These are phyloP conservation scores for Arvicanthis niloticus DNA, from an alignment of 2,113 vertebrate species.

Conservation along the genomic window DNA sequence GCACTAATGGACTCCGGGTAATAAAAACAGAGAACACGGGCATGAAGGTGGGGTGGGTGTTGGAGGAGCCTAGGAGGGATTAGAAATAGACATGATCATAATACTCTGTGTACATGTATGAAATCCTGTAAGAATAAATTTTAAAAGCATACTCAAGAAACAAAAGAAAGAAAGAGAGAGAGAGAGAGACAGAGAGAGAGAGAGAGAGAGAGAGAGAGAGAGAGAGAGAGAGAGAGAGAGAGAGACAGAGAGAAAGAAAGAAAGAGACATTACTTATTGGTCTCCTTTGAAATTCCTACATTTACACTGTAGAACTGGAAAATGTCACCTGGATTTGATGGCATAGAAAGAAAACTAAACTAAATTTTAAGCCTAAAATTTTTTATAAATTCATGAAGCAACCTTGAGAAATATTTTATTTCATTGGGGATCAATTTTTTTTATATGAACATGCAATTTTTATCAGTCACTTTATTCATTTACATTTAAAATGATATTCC, in stretches of 20 bases:
- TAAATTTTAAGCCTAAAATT: not conserved
- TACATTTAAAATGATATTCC: too few species aligned
- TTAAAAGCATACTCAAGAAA: not conserved
- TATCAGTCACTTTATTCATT: too few species aligned
- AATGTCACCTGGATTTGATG: constrained; percentile 3
- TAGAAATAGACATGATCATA: not conserved
- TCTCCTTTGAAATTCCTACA: not conserved
- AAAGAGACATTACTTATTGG: not conserved
- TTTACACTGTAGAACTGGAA: not conserved
- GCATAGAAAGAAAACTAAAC: not conserved
- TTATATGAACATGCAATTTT: too few species aligned
- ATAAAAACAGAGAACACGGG: not conserved
- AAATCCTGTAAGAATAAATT: not conserved
- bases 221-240: not conserved
- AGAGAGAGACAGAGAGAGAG: too few species aligned
- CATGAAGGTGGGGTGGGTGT: not conserved
- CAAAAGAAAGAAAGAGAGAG: too few species aligned
- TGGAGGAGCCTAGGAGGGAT: not conserved
- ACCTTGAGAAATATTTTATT: not conserved
- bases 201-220: rapidly evolving
- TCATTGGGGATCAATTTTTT: constrained; percentile 17
- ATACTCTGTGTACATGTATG: not conserved
- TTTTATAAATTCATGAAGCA: not conserved
- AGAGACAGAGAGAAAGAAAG: too few species aligned
- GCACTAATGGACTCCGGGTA: not conserved